A percentile compares a stretch with the other conserved stretches of the same genome.
Conservation (phyloP, 2,113 vertebrate species). For the Nematolebias whitei region DNA sequence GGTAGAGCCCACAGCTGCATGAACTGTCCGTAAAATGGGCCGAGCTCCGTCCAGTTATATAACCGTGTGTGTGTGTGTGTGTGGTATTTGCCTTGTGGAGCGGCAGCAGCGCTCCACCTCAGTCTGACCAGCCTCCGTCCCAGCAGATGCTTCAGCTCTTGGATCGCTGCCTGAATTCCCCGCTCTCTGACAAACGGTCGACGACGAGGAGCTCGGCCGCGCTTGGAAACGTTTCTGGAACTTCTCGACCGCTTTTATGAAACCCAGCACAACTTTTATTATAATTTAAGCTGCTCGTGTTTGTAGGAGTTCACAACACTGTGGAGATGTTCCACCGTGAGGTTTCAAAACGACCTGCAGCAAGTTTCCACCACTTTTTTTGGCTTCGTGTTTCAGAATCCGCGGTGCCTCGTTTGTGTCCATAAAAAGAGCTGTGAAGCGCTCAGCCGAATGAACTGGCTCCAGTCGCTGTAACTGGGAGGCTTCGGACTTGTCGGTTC, state of each 20-base stretch:
- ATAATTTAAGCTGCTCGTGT: neutral
- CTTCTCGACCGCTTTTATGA: neutral
- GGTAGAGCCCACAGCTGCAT: conserved; percentile 58
- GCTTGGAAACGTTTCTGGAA: conserved; percentile 44
- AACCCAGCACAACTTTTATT: conserved; percentile 10
- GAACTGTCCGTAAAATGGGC: conserved; percentile 40
- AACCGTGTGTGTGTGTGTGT: conserved; percentile 28
- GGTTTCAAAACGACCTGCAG: neutral
- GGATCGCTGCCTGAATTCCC: conserved; percentile 36
- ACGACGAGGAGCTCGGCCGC: conserved; percentile 26
- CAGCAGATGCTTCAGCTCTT: conserved; percentile 52
- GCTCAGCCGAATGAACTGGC: conserved; percentile 41
- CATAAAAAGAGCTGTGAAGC: conserved; percentile 36
- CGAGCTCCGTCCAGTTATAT: conserved; percentile 59
- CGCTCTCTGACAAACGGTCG: conserved; percentile 25
- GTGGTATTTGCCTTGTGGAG: conserved; percentile 34
- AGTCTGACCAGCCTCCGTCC: conserved; percentile 55
- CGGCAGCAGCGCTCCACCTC: conserved; percentile 58
- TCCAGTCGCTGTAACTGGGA: conserved; percentile 23
- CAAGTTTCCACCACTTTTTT: neutral
- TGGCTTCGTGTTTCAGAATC: neutral
- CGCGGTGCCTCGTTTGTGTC: neutral
- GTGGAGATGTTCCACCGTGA: neutral
- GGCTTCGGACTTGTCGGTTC: conserved; percentile 49
- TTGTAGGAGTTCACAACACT: neutral